Conservation (phyloP, 2,888 invertebrate species). For the Chirona hameri region DNA sequence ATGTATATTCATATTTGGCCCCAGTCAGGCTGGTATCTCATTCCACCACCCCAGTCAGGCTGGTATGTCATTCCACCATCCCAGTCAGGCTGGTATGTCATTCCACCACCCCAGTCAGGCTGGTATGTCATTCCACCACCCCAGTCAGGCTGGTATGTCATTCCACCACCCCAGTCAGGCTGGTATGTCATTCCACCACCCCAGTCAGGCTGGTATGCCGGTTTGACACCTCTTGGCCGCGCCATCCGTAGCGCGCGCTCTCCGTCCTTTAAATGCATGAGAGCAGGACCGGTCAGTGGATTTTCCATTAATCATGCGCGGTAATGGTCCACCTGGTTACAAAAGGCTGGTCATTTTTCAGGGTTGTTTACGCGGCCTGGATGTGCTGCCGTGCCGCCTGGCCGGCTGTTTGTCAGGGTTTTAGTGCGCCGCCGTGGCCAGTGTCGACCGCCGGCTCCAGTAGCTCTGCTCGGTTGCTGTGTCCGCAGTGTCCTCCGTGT, state of each 20-base stretch:
- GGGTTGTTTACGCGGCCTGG: neutral
- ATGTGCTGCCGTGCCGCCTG: neutral
- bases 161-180: no score
- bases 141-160: no score
- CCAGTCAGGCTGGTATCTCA: no score
- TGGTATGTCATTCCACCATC: no score
- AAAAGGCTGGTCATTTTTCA: neutral
- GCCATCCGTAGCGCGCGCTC: neutral
- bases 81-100: no score
- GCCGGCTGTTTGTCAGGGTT: neutral
- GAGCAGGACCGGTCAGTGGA: neutral
- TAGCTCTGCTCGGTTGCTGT: neutral
- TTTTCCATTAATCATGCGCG: neutral
- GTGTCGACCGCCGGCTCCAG: neutral
- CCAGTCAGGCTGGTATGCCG: no score
- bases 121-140: no score
- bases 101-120: no score
- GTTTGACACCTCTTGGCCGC: neutral
- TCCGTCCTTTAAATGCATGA: slow-evolving; percentile 7
- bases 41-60: no score
- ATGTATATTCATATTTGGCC: no score
- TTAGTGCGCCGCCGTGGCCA: neutral
- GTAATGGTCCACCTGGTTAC: slow-evolving; percentile 7
- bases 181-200: no score
- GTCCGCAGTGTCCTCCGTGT: neutral